Conservation (phyloP, 2,797 vertebrate genomes). For the Darevskia mixta region DNA sequence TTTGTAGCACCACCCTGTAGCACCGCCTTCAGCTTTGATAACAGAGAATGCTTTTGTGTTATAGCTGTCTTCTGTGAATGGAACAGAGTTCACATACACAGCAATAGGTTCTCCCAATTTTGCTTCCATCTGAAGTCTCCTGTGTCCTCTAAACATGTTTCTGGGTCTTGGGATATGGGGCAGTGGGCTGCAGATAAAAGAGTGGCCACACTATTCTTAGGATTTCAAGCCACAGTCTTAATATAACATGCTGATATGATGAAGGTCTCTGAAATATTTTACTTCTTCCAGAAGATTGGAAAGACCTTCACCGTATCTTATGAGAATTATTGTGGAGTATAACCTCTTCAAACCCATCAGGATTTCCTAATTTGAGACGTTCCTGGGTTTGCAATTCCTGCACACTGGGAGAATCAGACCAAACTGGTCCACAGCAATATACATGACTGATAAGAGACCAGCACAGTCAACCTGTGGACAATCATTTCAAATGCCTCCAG, state of each 20-base stretch:
- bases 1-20: constrained; percentile 63
- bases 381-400: background rate
- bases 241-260: background rate
- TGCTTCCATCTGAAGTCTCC: background rate
- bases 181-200: background rate
- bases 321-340: background rate
- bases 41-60: constrained; percentile 35
- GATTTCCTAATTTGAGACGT: background rate
- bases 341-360: background rate
- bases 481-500: background rate
- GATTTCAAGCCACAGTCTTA: background rate
- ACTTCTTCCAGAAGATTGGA: background rate
- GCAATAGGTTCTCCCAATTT: background rate
- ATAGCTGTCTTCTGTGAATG: background rate
- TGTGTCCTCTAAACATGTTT: background rate
- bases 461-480: background rate
- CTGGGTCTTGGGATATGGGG: background rate
- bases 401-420: background rate
- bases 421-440: background rate
- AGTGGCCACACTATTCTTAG: background rate
- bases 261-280: background rate
- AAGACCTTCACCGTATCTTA: background rate
- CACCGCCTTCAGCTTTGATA: constrained; percentile 56
- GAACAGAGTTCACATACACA: background rate
- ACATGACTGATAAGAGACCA: background rate